Evolutionary conservation across 2,797 vertebrate species (phyloP), one percentile per base, ranked within the genome.

Genomic region (Dromococcyx pavoninus): DNA sequence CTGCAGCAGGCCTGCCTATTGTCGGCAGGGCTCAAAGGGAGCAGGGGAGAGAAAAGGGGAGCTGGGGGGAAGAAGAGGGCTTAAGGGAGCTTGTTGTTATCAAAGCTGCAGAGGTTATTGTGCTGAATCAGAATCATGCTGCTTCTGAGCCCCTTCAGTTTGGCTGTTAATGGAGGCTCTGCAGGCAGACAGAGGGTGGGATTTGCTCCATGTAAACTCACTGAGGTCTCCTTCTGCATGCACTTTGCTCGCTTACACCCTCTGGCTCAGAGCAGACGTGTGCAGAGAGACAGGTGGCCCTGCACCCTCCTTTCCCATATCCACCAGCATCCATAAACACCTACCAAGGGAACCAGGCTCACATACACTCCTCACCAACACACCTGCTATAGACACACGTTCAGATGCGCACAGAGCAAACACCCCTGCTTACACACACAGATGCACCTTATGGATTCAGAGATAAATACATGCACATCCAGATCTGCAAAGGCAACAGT

Each of bases 71-170:
- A 95, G 96, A 94, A 97, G 94, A 92, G 90, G 96, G 86, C 85
- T 93, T 97, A 96, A 95, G 92, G 96, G 96, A 96, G 96, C 97
- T 97, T 28, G 88, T 96, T 98, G 97, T 98, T 98, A 98, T 98
- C 97, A 98, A 98, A 98, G 98, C 97, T 62, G 19, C 91, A 54
- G 85, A 93, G 95, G 95, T 98, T 97, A 98, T 98, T 99, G 98
- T 99, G 97, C 95, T 74, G 96, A 97, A 98, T 97, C 98, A 98
- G 98, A 98, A 98, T 98, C 98, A 97, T 93, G 98, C 97, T 98
- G 94, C 98, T 97, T 97, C 98, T 98, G 98, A 98, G 98, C 98
- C 98, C 98, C 98, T 98, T 98, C 98, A 98, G 98, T 95, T 96
- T 97, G 97, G 98, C 98, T 98, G 98, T 98, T 98, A 97, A 98